Conservation (phyloP, 2,797 vertebrate genomes). For the Pterois miles region DNA sequence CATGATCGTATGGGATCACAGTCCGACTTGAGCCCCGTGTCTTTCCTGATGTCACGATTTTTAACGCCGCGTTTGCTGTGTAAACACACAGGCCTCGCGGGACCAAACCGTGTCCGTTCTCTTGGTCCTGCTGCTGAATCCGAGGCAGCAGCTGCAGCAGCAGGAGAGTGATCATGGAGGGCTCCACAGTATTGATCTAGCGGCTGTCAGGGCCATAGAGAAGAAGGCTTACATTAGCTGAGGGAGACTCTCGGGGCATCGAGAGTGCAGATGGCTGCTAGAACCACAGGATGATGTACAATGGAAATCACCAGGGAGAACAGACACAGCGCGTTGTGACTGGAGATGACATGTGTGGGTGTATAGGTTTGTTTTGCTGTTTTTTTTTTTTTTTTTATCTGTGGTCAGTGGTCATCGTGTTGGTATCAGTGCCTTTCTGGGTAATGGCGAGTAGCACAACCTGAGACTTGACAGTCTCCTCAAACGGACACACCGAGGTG, state of each 20-base stretch:
- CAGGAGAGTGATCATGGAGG: constrained; percentile 55
- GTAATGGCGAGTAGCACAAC: constrained; percentile 14
- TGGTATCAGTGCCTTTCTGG: constrained; percentile 34
- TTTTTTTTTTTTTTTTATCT: background rate
- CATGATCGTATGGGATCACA: background rate
- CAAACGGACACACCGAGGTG: constrained; percentile 14
- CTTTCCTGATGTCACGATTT: constrained; percentile 26
- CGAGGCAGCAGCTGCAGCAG: constrained; percentile 24
- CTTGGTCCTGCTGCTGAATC: constrained; percentile 35
- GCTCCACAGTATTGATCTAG: constrained; percentile 62
- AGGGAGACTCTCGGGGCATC: constrained; percentile 28
- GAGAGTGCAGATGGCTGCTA: constrained; percentile 30
- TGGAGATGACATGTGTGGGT: constrained; percentile 19
- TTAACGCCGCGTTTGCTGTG: constrained; percentile 10
- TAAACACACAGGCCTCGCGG: constrained; percentile 5
- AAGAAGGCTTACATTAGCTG: constrained; percentile 52
- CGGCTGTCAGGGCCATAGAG: constrained; percentile 45
- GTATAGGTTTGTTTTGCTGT: constrained; percentile 12
- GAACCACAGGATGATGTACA: constrained; percentile 26
- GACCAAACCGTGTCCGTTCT: constrained; percentile 6
- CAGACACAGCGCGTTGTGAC: constrained; percentile 6
- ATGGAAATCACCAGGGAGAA: constrained; percentile 19
- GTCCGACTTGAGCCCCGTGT: background rate
- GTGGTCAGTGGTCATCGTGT: constrained; percentile 29
- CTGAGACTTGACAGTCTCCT: constrained; percentile 21